Conservation (phyloP, 2,888 invertebrate species). For the Adelphocoris suturalis region DNA sequence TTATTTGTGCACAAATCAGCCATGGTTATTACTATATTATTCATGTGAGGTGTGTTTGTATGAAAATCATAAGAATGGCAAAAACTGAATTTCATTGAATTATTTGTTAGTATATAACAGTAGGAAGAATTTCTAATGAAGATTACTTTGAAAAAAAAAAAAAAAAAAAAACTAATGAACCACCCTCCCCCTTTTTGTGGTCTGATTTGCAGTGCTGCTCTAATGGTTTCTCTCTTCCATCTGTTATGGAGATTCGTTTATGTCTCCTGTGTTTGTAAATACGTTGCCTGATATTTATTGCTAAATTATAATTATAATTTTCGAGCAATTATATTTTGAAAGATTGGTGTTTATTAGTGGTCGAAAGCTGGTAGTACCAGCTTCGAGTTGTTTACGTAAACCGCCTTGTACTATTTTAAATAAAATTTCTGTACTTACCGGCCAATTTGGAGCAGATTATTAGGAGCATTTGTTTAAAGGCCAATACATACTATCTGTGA, state of each 20-base stretch:
- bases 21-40: constrained; percentile 12
- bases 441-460: constrained; percentile 64
- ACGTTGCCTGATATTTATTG: constrained; percentile 47
- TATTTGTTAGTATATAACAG: constrained; percentile 44
- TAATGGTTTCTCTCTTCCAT: not conserved
- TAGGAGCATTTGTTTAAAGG: constrained; percentile 69
- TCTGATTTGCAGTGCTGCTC: constrained; percentile 48
- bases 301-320: constrained; percentile 52
- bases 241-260: not conserved
- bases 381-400: constrained; percentile 44
- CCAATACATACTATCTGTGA: constrained; percentile 71
- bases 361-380: constrained; percentile 46
- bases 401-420: constrained; percentile 53
- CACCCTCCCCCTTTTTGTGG: not conserved
- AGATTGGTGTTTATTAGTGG: constrained; percentile 51
- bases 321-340: constrained; percentile 38
- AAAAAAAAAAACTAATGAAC: constrained; percentile 39
- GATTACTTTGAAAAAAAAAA: constrained; percentile 26
- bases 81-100: constrained; percentile 48
- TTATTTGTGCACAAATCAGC: constrained; percentile 11
- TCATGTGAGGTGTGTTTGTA: constrained; percentile 56
- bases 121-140: constrained; percentile 52
- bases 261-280: constrained; percentile 52
- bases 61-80: constrained; percentile 59
- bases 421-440: constrained; percentile 44